phyloP scores from a whole-genome alignment of 2,888 invertebrate species.

The Eristalis pertinax region DNA sequence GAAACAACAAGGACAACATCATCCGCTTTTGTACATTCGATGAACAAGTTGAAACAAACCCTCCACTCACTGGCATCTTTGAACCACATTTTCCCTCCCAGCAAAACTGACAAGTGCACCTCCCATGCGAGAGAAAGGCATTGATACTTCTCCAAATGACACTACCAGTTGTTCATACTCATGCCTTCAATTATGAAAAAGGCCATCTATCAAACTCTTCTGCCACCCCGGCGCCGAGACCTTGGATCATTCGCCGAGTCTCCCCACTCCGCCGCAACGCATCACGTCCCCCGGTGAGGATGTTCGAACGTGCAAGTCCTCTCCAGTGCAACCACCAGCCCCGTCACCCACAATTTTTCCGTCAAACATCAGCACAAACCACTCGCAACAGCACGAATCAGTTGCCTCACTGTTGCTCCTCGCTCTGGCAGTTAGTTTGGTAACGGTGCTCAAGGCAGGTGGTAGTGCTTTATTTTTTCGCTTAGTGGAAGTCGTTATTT shows the following conservation, averaged over 20 bases:
- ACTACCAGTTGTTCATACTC: conserved; percentile 10
- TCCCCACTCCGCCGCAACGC: neutral
- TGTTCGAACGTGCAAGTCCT: neutral
- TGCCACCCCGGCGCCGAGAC: no score
- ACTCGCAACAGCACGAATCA: conserved; percentile 8
- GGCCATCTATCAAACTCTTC: neutral
- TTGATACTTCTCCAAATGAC: neutral
- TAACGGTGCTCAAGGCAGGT: conserved; percentile 45
- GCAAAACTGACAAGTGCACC: neutral
- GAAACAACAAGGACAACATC: no score
- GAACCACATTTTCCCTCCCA: neutral
- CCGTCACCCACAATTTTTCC: neutral
- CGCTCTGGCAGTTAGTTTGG: conserved; percentile 54
- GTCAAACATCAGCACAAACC: neutral
- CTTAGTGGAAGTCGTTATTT: conserved; percentile 3
- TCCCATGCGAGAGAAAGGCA: neutral
- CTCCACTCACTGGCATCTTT: neutral
- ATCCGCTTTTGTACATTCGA: no score
- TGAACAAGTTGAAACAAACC: no score
- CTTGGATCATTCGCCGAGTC: neutral
- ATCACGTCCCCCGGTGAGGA: neutral
- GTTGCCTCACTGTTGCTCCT: conserved; percentile 19
- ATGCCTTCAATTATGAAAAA: conserved; percentile 21
- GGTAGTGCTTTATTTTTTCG: conserved; percentile 35
- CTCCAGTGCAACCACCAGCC: conserved; percentile 28